Evolutionary conservation across 2,888 invertebrate species (phyloP), one percentile per base, ranked within the genome.

Genomic region (Tupiocoris notatus): DNA sequence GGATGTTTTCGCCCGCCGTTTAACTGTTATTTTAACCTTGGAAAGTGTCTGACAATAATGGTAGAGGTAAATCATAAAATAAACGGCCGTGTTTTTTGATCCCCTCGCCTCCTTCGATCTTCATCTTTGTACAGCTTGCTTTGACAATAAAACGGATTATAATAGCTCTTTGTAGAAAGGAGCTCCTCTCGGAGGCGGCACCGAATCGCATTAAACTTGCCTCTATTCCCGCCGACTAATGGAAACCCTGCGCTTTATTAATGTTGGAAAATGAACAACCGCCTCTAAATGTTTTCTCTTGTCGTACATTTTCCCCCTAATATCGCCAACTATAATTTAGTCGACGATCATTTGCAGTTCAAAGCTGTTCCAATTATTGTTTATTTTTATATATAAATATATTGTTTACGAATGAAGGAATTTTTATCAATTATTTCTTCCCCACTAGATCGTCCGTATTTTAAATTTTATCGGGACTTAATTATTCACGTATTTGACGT

Each of bases 21-120:
- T 70, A 70, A 70, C 70, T 70, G 70, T 70, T 70, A 70, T 70
- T 70, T 70, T 59, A 70, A 70, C 70, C 70, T 20, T 59, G 25
- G 70, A 59, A 59, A 24, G 70, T 58, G 70, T 24, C 58, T 18
- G 70, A 59, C 70, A 70, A 70, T 70, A 70, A 70, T 70, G 70
- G 70, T 18, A 21, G 12, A 25, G 58, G 59, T 70, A 70, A 70
- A 70, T 70, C 70, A 59, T 59, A 70, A 58, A 58, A 22, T 70
- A 58, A 70, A 70, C 70, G 57, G 70, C 70, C 70, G 57, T 59
- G 70, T 70, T 58, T 70, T 59, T 70, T 58, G 24, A 63, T 25
- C 17, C 18, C 70, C 59, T 16, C 59, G 2, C 24, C 24, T 70
- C 25, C 23, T 17, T 22, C 7, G 9, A 57, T 21, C 12, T 16